Evolutionary conservation across 2,113 vertebrate genomes (phyloP).

Genomic region (Sisor rabdophorus): DNA sequence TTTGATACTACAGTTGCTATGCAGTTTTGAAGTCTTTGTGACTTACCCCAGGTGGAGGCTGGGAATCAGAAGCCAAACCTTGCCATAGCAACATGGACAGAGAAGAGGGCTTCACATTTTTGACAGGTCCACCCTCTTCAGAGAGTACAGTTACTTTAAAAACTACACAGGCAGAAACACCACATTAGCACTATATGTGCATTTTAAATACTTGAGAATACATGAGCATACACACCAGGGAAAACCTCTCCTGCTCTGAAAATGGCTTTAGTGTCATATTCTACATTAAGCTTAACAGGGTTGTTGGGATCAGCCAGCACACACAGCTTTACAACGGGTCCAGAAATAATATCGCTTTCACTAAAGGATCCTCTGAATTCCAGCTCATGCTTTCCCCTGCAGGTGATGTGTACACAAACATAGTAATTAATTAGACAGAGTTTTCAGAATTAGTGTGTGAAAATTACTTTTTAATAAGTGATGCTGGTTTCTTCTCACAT

Average conservation of each 20-base stretch:
- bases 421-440: neutral
- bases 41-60: constrained; percentile 54
- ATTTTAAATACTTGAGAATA: neutral
- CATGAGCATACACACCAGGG: constrained; percentile 72
- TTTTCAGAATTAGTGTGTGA: neutral
- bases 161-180: constrained; percentile 61
- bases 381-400: constrained; percentile 80
- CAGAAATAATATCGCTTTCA: constrained; percentile 63
- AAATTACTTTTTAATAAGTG: neutral
- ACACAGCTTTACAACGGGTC: constrained; percentile 75
- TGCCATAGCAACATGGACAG: constrained; percentile 84
- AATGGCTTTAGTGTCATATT: constrained; percentile 67
- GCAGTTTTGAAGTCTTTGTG: neutral
- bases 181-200: neutral
- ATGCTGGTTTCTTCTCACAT: constrained; percentile 71
- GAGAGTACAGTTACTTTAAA: constrained; percentile 84
- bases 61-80: constrained; percentile 44
- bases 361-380: constrained; percentile 69
- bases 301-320: constrained; percentile 82
- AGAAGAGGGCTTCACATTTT: constrained; percentile 72
- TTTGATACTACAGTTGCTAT: neutral
- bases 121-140: constrained; percentile 79
- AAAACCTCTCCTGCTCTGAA: constrained; percentile 78
- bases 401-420: constrained; percentile 39
- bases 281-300: constrained; percentile 73